phyloP scores from a whole-genome alignment of 1,140 invertebrate genomes.

The Zaprionus vittiger region DNA sequence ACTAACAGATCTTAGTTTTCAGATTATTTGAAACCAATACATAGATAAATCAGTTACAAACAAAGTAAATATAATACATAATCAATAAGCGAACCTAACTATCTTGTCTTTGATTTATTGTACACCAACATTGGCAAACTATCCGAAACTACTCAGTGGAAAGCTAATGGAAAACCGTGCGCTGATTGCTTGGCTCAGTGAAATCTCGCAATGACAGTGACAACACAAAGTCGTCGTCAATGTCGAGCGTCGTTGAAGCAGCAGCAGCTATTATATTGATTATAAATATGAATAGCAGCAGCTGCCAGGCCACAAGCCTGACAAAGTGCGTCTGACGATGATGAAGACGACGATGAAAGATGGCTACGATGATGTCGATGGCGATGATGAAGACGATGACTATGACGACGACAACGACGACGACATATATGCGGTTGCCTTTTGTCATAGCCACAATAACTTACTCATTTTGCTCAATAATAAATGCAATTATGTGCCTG shows the following conservation, averaged over 20 bases:
- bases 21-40: too few species aligned
- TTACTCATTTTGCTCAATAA: constrained; percentile 82
- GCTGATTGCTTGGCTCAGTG: constrained; percentile 21
- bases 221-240: constrained; percentile 71
- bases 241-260: constrained; percentile 68
- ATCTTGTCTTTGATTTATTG: background rate
- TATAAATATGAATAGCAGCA: constrained; percentile 67
- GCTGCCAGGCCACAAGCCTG: constrained; percentile 25
- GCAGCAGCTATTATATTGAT: constrained; percentile 70
- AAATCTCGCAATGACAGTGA: constrained; percentile 65
- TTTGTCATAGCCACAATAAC: constrained; percentile 80
- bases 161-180: background rate
- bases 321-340: constrained; percentile 62
- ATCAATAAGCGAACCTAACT: too few species aligned
- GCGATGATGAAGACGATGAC: constrained; percentile 7
- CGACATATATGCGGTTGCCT: constrained; percentile 76
- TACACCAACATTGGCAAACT: background rate
- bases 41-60: too few species aligned
- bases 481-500: constrained; percentile 81
- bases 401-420: constrained; percentile 25
- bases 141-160: background rate
- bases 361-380: constrained; percentile 12
- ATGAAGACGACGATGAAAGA: constrained; percentile 3
- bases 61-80: too few species aligned
- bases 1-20: too few species aligned